phyloP scores from a whole-genome alignment of 2,797 vertebrate genomes.

The Acanthiza pusilla region DNA sequence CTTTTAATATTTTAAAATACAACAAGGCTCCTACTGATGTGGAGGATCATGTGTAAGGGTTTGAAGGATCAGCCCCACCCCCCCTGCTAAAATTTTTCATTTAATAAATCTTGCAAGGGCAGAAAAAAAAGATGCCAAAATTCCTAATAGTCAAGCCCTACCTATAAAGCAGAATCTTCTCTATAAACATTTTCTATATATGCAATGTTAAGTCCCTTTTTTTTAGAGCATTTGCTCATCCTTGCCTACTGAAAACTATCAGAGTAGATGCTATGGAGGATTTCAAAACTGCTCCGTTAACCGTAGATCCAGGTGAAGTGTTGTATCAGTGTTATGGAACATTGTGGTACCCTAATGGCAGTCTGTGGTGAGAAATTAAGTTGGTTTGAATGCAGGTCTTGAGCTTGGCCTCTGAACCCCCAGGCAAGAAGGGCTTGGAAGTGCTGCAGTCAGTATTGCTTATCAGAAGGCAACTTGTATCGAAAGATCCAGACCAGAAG shows the following conservation, averaged over 20 bases:
- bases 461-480: constrained; percentile 70
- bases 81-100: not conserved
- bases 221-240: constrained; percentile 56
- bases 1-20: constrained; percentile 61
- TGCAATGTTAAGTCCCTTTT: constrained; percentile 62
- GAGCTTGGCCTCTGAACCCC: constrained; percentile 68
- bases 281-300: constrained; percentile 47
- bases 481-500: constrained; percentile 66
- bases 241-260: constrained; percentile 62
- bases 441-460: constrained; percentile 70
- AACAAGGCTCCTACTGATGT: constrained; percentile 56
- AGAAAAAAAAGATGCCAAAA: constrained; percentile 56
- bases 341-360: constrained; percentile 63
- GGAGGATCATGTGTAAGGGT: constrained; percentile 32
- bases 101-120: constrained; percentile 59
- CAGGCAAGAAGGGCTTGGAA: constrained; percentile 69
- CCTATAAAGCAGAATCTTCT: constrained; percentile 62
- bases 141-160: constrained; percentile 65
- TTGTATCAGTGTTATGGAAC: constrained; percentile 53
- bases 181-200: constrained; percentile 66
- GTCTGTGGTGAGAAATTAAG: constrained; percentile 62
- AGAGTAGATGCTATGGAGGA: constrained; percentile 59
- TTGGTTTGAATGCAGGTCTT: constrained; percentile 67
- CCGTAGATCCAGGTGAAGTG: constrained; percentile 55
- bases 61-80: not conserved